These are phyloP conservation scores for Sycophila sp. DNA, from an alignment of 1,140 invertebrate genomes.

Conservation along the genomic window DNA sequence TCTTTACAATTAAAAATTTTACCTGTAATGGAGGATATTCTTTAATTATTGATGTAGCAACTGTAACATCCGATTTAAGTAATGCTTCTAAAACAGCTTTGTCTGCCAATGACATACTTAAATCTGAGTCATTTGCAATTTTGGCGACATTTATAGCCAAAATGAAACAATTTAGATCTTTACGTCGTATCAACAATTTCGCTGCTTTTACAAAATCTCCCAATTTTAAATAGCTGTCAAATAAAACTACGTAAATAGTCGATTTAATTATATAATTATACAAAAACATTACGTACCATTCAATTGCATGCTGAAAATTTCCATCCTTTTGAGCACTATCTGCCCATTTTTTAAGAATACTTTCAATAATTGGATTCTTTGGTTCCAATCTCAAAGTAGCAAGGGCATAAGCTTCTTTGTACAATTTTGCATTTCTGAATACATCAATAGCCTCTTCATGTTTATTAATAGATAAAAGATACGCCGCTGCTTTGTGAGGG, in stretches of 20 bases:
- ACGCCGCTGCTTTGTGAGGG: slow-evolving; percentile 70
- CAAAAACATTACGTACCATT: slow-evolving; percentile 65
- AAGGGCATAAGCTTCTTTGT: slow-evolving; percentile 72
- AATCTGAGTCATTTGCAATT: slow-evolving; percentile 44
- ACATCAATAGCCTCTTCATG: slow-evolving; percentile 69
- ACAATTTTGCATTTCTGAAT: slow-evolving; percentile 67
- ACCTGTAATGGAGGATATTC: slow-evolving; percentile 49
- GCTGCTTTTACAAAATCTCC: slow-evolving; percentile 52
- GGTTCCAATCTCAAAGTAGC: slow-evolving; percentile 68
- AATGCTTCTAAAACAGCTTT: slow-evolving; percentile 52
- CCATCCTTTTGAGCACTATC: slow-evolving; percentile 59
- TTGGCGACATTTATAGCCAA: slow-evolving; percentile 55
- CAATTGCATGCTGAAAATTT: slow-evolving; percentile 69
- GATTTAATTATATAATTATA: slow-evolving; percentile 17
- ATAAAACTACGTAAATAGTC: slow-evolving; percentile 8
- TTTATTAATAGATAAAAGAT: slow-evolving; percentile 72
- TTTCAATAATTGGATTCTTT: slow-evolving; percentile 64
- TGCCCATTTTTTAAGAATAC: slow-evolving; percentile 69
- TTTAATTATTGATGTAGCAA: slow-evolving; percentile 44
- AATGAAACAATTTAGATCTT: slow-evolving; percentile 46
- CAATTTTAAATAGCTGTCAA: slow-evolving; percentile 48
- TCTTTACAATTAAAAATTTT: neutral
- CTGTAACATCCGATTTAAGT: slow-evolving; percentile 36
- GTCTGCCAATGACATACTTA: slow-evolving; percentile 48
- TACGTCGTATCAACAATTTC: slow-evolving; percentile 50